Evolutionary conservation across 2,113 vertebrate genomes (phyloP), one percentile per base, ranked within the genome.

Genomic region (Recurvirostra avosetta): DNA sequence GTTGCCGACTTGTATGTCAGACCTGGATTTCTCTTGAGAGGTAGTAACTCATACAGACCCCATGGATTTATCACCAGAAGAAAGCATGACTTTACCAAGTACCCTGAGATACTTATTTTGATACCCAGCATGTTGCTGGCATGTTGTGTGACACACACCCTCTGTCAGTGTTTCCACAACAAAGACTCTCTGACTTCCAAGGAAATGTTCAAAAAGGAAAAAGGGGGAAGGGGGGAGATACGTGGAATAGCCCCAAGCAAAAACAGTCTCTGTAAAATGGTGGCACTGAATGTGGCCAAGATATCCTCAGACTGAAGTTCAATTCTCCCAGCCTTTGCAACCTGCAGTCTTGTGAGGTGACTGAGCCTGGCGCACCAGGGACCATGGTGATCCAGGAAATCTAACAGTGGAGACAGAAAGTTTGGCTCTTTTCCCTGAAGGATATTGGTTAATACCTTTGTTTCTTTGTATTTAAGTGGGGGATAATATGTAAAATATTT

Each of bases 211-310:
- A 45, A 43, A 70, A 71, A 61, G 11, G 25, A 56, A 34, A 18
- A 91, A 70, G 15, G 2, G 2, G 11, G n/a, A 91, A 70, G 15
- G 2, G 2, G 11, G n/a, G n/a, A 71, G 4, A 6, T 6, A 29
- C 1, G 0, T 30, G 40, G 41, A 41, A 77, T 11, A 47, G 2
- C 12, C 36, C 38, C 19, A 45, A 12, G 53, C 12, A 62, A 66
- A 77, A 11, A 3, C 10, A 27, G 4, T 15, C 21, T 29, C 34
- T 70, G 22, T 55, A 27, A 40, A 86, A 45, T 8, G 6, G 17
- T 58, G 59, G 9, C 5, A 4, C 0, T 34, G 41, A 15, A 34
- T 1, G 0, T 17, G 50, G 36, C 9, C n/a, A 75, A 79, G 66
- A 49, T 43, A 50, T 34, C 70, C 41, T 72, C 67, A 52, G 40